A percentile compares a stretch with the other conserved stretches of the same genome.
phyloP scores from a whole-genome alignment of 2,113 vertebrate genomes.

The Silurus meridionalis region DNA sequence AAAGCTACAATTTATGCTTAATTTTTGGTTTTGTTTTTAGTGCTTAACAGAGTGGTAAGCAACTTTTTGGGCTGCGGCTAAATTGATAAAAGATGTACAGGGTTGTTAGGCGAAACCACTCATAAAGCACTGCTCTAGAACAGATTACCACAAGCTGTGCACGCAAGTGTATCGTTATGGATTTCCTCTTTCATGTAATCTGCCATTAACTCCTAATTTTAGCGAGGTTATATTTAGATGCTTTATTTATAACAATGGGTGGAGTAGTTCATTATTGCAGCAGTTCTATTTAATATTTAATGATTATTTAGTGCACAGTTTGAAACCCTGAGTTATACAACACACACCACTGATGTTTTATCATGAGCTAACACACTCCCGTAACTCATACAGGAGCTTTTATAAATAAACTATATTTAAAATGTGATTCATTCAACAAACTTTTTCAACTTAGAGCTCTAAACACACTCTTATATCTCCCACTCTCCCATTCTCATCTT shows the following conservation, averaged over 20 bases:
- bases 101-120: not conserved
- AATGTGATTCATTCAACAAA: slow-evolving; percentile 33
- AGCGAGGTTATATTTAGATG: slow-evolving; percentile 10
- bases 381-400: slow-evolving; percentile 1
- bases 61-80: not conserved
- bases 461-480: slow-evolving; percentile 9
- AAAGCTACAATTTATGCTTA: not conserved
- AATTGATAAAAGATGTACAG: not conserved
- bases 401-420: slow-evolving; percentile 32
- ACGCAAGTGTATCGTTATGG: not conserved
- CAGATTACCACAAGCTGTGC: not conserved
- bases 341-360: slow-evolving; percentile 9
- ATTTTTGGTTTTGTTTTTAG: not conserved
- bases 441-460: slow-evolving; percentile 28
- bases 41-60: not conserved
- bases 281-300: slow-evolving; percentile 9
- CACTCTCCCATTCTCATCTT: slow-evolving; percentile 27
- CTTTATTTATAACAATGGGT: not conserved
- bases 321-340: not conserved
- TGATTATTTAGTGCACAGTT: slow-evolving; percentile 4
- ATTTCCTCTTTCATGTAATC: slow-evolving; percentile 14
- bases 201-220: not conserved
- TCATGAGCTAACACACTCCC: slow-evolving; percentile 7
- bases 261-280: not conserved
- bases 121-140: not conserved